A percentile compares a stretch with the other conserved stretches of the same genome.
Conservation (phyloP, 2,797 vertebrate genomes). For the Sebastiscus tertius region DNA sequence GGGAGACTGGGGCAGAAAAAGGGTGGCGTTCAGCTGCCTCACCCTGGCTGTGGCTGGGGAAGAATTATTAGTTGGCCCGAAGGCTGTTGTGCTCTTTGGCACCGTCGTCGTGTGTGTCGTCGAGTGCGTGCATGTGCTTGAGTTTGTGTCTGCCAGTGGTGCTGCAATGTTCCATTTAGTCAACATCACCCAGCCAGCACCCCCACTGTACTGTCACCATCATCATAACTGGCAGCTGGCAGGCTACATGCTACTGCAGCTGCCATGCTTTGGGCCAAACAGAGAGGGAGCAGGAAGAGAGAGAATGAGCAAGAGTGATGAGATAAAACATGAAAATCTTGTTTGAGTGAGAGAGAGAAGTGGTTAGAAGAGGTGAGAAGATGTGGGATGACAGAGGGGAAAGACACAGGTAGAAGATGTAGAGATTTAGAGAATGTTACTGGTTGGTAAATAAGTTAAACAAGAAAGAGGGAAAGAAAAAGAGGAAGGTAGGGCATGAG, state of each 20-base stretch:
- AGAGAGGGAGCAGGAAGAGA: constrained; percentile 1
- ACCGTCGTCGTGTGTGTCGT: constrained; percentile 6
- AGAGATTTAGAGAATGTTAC: neutral
- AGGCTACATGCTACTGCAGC: constrained; percentile 59
- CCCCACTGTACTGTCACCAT: constrained; percentile 56
- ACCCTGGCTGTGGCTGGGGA: constrained; percentile 42
- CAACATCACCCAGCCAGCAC: constrained; percentile 60
- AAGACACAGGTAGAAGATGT: neutral
- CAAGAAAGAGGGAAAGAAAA: neutral
- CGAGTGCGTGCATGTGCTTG: neutral
- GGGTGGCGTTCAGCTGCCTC: constrained; percentile 43
- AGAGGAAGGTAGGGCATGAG: neutral
- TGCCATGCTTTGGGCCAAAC: constrained; percentile 43
- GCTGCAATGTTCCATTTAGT: constrained; percentile 72
- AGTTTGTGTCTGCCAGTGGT: constrained; percentile 57
- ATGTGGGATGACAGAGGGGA: neutral
- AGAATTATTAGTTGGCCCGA: constrained; percentile 51
- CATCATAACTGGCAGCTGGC: constrained; percentile 66
- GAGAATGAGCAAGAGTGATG: constrained; percentile 5
- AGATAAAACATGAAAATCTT: constrained; percentile 7
- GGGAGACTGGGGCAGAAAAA: constrained; percentile 39
- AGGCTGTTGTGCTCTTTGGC: constrained; percentile 58
- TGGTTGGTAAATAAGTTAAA: constrained; percentile 13
- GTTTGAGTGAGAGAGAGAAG: neutral
- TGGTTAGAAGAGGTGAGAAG: neutral